Evolutionary conservation across 1,140 invertebrate genomes (phyloP), one percentile per base, ranked within the genome.

Genomic region (Pectinophora gossypiella): DNA sequence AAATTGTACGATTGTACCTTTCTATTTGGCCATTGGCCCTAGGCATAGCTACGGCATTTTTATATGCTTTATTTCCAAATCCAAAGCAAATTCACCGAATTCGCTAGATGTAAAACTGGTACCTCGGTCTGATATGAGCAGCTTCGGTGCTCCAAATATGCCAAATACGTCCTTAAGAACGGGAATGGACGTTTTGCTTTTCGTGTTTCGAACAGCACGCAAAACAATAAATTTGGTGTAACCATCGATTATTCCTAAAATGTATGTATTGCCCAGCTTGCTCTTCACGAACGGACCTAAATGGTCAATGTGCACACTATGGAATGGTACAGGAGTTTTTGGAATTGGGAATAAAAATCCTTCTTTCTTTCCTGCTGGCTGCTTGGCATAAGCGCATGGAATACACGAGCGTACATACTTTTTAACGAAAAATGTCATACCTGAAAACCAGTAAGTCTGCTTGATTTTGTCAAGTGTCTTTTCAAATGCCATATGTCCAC

Each of bases 211-310:
- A 3, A 51, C 50, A 3, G 50, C 36, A 32, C 20, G 12, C 5
- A 51, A 16, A 19, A 51, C n/a, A 16, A 51, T 27, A 13, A 51
- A 71, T 51, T 65, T 72, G 1, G 64, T 64, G 48, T 74, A 74
- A 1, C 47, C 54, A 51, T 77, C 71, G 7, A 72, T 43, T 0
- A 75, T 56, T 3, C 59, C 56, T 0, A 77, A 52, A 19, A 83
- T 56, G 48, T 78, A 56, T 19, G 35, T 58, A 27, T 70, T 64
- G 36, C 48, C 43, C 21, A 36, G 46, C 19, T 54, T 45, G 19
- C 18, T 50, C 22, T 22, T 22, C 0, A 47, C 48, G 13, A 64
- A 51, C 0, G 61, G 61, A 1, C 61, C 61, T 13, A 56, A 19
- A 48, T 64, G 61, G 43, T 64, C 61, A 13, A 61, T 51, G 27